Conservation (phyloP, 2,888 invertebrate species). For the Eilema griseolum region DNA sequence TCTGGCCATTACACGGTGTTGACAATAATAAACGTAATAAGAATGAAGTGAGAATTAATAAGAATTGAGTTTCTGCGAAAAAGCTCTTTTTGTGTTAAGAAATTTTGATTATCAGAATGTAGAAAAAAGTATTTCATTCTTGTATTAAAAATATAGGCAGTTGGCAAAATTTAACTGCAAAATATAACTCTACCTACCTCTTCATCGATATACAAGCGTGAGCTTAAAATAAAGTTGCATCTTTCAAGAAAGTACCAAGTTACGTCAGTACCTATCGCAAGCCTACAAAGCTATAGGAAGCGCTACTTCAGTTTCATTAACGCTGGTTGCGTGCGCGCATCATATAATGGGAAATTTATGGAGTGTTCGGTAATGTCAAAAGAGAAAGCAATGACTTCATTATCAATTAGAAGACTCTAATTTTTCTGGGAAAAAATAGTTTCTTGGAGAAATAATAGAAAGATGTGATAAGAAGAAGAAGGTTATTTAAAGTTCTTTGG, state of each 20-base stretch:
- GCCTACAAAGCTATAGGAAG: neutral
- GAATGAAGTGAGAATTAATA: no score
- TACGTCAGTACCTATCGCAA: neutral
- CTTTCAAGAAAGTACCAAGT: neutral
- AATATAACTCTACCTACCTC: neutral
- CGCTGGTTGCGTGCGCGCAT: neutral
- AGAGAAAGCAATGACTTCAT: slow-evolving; percentile 9
- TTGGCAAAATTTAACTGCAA: neutral
- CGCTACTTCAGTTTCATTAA: slow-evolving; percentile 4
- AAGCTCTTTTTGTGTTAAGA: neutral
- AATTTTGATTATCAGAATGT: neutral
- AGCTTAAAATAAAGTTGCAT: neutral
- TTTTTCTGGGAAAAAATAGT: neutral
- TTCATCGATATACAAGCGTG: neutral
- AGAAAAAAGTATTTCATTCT: neutral
- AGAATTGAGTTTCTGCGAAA: no score
- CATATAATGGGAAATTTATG: slow-evolving; percentile 4
- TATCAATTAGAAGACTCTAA: neutral
- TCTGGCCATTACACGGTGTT: no score
- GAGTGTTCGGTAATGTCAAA: slow-evolving; percentile 18
- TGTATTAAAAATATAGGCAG: neutral
- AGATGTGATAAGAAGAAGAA: neutral
- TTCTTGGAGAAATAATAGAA: neutral
- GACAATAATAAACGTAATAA: no score
- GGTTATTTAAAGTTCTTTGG: neutral